phyloP scores from a whole-genome alignment of 2,888 invertebrate genomes.

The Rhogogaster chlorosoma region DNA sequence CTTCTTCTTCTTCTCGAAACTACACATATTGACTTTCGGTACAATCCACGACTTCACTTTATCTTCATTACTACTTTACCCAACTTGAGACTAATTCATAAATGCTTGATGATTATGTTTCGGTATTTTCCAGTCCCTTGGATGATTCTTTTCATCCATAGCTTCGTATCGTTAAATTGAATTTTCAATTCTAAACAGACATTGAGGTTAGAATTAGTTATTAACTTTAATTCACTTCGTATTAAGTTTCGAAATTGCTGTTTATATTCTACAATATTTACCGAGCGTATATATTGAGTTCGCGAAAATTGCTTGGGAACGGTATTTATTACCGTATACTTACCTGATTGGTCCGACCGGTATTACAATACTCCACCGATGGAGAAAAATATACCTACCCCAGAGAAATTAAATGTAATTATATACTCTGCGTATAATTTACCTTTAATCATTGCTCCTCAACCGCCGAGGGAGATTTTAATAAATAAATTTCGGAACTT shows the following conservation, averaged over 20 bases:
- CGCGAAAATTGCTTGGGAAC: not conserved
- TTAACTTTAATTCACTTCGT: not conserved
- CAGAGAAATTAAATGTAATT: not conserved
- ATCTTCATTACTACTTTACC: not conserved
- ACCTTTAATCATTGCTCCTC: not conserved
- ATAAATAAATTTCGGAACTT: not conserved
- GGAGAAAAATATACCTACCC: not conserved
- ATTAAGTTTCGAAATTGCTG: not conserved
- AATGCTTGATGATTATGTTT: not conserved
- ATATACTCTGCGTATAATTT: not conserved
- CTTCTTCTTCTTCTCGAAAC: not conserved
- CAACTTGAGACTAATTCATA: not conserved
- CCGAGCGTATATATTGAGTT: not conserved
- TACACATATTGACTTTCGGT: not conserved
- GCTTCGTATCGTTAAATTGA: not conserved
- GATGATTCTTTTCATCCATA: not conserved
- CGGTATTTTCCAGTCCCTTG: not conserved
- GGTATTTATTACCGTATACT: conserved; percentile 6
- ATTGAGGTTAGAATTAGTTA: not conserved
- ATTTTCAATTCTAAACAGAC: not conserved
- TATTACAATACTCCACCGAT: not conserved
- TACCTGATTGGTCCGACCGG: not conserved
- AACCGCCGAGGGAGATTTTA: not conserved
- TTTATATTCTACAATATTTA: not conserved
- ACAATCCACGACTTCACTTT: not conserved